These are phyloP conservation scores for Cetonia aurata DNA, from an alignment of 2,888 invertebrate genomes.

Conservation along the genomic window DNA sequence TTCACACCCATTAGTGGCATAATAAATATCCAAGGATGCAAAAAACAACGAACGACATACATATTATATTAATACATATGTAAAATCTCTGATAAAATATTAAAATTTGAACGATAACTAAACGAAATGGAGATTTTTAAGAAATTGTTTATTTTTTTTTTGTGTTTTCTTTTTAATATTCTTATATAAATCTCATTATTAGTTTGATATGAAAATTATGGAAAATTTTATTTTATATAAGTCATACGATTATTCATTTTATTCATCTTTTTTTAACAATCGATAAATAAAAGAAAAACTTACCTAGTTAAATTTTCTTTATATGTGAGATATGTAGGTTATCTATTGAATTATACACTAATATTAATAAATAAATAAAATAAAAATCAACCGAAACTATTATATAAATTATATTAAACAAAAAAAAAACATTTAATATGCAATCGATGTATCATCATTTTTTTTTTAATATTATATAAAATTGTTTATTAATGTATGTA, in stretches of 20 bases:
- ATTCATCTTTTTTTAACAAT: no score
- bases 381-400: no score
- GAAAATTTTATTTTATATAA: constrained; percentile 11
- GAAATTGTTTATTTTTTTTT: not conserved
- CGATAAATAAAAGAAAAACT: no score
- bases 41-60: not conserved
- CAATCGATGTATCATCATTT: constrained; percentile 31
- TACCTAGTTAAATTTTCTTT: constrained; percentile 40
- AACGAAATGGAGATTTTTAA: constrained; percentile 9
- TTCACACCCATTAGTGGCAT: constrained; percentile 37
- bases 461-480: constrained; percentile 27
- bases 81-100: constrained; percentile 33
- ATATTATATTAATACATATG: not conserved
- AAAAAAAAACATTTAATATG: constrained; percentile 29
- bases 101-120: constrained; percentile 30
- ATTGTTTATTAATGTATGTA: constrained; percentile 15
- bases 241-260: no score
- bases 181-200: constrained; percentile 10
- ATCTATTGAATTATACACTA: constrained; percentile 58
- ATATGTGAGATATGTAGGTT: constrained; percentile 62
- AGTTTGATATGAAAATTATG: constrained; percentile 44
- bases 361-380: constrained; percentile 9
- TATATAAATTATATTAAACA: constrained; percentile 11
- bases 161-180: constrained; percentile 2
- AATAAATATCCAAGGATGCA: constrained; percentile 19